A percentile compares a stretch with the other conserved stretches of the same genome.
Evolutionary conservation across 2,113 vertebrate species (phyloP).

Genomic region (Edolisoma coerulescens): DNA sequence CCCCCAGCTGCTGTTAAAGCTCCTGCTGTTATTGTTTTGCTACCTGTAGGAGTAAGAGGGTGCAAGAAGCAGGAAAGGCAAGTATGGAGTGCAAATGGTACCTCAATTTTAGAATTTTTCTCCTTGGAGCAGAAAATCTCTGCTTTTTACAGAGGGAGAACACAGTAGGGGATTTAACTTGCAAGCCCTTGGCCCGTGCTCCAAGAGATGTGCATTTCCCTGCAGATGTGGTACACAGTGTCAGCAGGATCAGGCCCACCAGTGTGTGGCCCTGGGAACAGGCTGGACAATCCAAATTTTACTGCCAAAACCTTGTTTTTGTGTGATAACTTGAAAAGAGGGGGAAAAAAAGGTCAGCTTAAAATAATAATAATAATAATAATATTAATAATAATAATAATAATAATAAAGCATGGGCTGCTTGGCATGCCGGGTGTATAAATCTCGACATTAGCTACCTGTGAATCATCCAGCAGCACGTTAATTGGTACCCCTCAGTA

Average conservation of each 20-base stretch:
- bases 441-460: conserved; percentile 11
- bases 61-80: background rate
- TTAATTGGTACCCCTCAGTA: conserved; percentile 72
- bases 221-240: background rate
- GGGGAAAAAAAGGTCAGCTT: background rate
- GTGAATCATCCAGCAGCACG: conserved; percentile 60
- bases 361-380: background rate
- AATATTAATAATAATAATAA: background rate
- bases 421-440: background rate
- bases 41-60: background rate
- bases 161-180: background rate
- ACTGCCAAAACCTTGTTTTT: background rate
- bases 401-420: background rate
- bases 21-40: background rate
- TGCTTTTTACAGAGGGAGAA: background rate
- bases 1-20: background rate
- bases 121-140: background rate
- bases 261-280: background rate
- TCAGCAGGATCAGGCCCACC: background rate
- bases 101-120: background rate
- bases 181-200: background rate
- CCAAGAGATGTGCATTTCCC: background rate
- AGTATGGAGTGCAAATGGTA: background rate
- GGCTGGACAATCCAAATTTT: background rate
- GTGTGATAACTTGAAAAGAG: background rate